A percentile compares a stretch with the other conserved stretches of the same genome.
phyloP scores from a whole-genome alignment of 2,888 invertebrate species.

The Pantelozetes paolii region DNA sequence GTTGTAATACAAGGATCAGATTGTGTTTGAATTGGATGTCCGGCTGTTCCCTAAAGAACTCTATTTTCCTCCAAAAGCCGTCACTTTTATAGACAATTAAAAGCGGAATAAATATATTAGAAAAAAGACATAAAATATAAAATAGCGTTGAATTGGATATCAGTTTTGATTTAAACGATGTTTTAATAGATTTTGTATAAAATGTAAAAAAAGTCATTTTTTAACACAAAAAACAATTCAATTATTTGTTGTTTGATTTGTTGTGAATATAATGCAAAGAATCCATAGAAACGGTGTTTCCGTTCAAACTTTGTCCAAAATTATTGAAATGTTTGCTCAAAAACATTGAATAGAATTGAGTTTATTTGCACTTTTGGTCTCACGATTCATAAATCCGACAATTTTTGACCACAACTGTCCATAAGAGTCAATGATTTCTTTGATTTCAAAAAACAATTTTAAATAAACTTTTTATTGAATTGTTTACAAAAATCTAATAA shows the following conservation, averaged over 20 bases:
- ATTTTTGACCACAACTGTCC: no score
- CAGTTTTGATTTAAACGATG: conserved; percentile 22
- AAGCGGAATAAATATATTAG: conserved; percentile 18
- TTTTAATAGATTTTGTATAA: conserved; percentile 6
- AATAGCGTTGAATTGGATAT: conserved; percentile 33
- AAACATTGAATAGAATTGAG: no score
- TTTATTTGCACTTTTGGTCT: no score
- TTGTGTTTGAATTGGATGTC: conserved; percentile 42
- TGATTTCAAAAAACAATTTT: no score
- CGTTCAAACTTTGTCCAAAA: no score
- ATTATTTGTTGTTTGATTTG: conserved; percentile 7
- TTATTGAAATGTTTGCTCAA: no score
- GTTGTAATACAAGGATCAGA: conserved; percentile 38
- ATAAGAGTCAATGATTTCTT: no score
- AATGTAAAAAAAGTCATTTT: conserved; percentile 31
- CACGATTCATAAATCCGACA: no score
- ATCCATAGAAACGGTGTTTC: conserved; percentile 7
- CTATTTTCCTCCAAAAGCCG: conserved; percentile 42
- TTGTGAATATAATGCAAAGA: background rate
- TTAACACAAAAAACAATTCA: background rate
- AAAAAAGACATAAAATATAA: conserved; percentile 16
- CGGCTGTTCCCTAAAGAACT: conserved; percentile 42
- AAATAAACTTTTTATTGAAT: no score
- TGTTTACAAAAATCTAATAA: background rate
- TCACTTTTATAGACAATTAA: conserved; percentile 41